Evolutionary conservation across 2,113 vertebrate genomes (phyloP).

Genomic region (Siphamia tubifer): DNA sequence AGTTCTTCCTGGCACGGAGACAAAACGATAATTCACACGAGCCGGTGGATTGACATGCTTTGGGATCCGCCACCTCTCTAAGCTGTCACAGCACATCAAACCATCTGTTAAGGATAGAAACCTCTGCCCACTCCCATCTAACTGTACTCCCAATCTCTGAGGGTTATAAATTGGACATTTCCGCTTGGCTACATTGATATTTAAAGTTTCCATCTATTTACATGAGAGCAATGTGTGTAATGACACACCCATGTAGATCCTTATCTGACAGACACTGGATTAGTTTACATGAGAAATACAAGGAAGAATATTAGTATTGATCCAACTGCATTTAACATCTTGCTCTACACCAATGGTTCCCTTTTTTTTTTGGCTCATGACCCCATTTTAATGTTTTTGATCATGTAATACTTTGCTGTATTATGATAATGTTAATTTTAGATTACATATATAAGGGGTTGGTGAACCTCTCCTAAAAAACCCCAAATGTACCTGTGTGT

Average conservation of each 20-base stretch:
- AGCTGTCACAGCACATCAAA: constrained; percentile 76
- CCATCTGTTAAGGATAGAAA: constrained; percentile 72
- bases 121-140: constrained; percentile 38
- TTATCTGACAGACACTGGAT: background rate
- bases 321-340: no score
- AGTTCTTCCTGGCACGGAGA: constrained; percentile 44
- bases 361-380: no score
- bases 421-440: no score
- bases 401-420: no score
- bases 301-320: no score
- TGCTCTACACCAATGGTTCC: no score
- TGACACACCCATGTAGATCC: background rate
- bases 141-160: constrained; percentile 34
- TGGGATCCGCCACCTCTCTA: constrained; percentile 68
- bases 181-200: background rate
- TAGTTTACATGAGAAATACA: background rate
- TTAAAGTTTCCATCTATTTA: background rate
- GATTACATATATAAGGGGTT: no score
- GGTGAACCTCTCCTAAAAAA: no score
- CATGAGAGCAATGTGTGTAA: background rate
- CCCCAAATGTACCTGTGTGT: no score
- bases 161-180: constrained; percentile 6
- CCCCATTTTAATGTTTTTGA: no score
- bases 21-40: constrained; percentile 56
- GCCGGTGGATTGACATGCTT: constrained; percentile 63